phyloP scores from a whole-genome alignment of 2,113 vertebrate species.

The Charina bottae region DNA sequence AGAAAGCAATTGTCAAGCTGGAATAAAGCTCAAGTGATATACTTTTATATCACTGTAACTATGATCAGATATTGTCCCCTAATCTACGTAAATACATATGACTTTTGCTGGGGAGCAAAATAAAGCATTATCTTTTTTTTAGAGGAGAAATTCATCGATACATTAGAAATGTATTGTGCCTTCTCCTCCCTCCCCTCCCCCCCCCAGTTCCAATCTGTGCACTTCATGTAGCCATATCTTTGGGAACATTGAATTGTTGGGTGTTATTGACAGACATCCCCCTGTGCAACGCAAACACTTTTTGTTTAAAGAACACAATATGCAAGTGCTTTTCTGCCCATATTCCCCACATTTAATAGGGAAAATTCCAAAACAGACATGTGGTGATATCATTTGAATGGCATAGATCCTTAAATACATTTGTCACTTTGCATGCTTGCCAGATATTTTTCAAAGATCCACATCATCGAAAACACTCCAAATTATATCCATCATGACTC shows the following conservation, averaged over 20 bases:
- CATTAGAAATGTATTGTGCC: slow-evolving; percentile 48
- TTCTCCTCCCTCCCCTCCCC: accelerated
- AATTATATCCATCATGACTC: slow-evolving; percentile 64
- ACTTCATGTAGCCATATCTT: slow-evolving; percentile 58
- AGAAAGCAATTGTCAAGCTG: slow-evolving; percentile 42
- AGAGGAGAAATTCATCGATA: slow-evolving; percentile 41
- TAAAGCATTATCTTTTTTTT: slow-evolving; percentile 43
- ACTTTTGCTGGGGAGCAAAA: slow-evolving; percentile 52
- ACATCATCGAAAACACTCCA: slow-evolving; percentile 64
- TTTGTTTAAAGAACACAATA: slow-evolving; percentile 67
- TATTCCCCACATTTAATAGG: slow-evolving; percentile 62
- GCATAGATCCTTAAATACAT: slow-evolving; percentile 71
- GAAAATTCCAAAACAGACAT: slow-evolving; percentile 75
- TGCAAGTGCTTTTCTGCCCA: slow-evolving; percentile 67
- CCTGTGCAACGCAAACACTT: slow-evolving; percentile 46
- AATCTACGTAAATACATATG: not conserved
- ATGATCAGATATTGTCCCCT: slow-evolving; percentile 42
- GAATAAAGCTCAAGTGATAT: slow-evolving; percentile 39
- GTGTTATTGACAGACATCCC: slow-evolving; percentile 52
- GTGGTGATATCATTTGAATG: slow-evolving; percentile 67
- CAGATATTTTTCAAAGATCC: slow-evolving; percentile 71
- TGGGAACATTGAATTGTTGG: slow-evolving; percentile 48
- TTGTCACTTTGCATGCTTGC: slow-evolving; percentile 67
- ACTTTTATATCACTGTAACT: slow-evolving; percentile 20
- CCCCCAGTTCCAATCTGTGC: not conserved